phyloP scores from a whole-genome alignment of 2,888 invertebrate genomes.

The Anoplius nigerrimus region DNA sequence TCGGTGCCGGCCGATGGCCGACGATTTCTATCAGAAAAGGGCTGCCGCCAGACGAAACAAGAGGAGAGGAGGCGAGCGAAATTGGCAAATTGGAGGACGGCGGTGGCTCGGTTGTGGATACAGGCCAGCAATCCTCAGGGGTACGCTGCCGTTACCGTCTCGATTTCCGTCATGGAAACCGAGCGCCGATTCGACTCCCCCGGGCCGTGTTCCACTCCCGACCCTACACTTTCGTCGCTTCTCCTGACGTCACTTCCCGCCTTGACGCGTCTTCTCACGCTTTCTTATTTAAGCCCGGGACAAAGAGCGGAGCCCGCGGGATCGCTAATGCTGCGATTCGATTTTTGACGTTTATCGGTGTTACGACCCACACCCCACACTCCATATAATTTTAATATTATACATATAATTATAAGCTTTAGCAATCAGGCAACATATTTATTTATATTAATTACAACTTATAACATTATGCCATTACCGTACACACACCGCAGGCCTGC shows the following conservation, averaged over 20 bases:
- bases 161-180: slow-evolving; percentile 15
- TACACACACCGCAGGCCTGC: too few species aligned
- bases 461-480: too few species aligned
- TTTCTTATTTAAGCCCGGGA: background rate
- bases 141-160: background rate
- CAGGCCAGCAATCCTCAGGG: slow-evolving; percentile 5
- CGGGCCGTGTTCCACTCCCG: slow-evolving; percentile 16
- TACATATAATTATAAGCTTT: too few species aligned
- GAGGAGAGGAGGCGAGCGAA: background rate
- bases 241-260: slow-evolving; percentile 8
- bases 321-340: background rate
- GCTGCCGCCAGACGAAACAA: background rate
- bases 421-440: too few species aligned
- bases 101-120: slow-evolving; percentile 7
- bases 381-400: too few species aligned
- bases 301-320: background rate
- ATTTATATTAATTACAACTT: too few species aligned
- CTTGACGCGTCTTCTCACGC: background rate
- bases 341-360: too few species aligned
- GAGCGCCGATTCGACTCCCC: slow-evolving; percentile 17
- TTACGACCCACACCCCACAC: too few species aligned
- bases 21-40: background rate
- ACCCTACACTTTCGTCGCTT: slow-evolving; percentile 9
- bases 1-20: too few species aligned
- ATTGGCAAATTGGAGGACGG: slow-evolving; percentile 18